phyloP scores from a whole-genome alignment of 2,113 vertebrate species.

The Rhipidura dahli region DNA sequence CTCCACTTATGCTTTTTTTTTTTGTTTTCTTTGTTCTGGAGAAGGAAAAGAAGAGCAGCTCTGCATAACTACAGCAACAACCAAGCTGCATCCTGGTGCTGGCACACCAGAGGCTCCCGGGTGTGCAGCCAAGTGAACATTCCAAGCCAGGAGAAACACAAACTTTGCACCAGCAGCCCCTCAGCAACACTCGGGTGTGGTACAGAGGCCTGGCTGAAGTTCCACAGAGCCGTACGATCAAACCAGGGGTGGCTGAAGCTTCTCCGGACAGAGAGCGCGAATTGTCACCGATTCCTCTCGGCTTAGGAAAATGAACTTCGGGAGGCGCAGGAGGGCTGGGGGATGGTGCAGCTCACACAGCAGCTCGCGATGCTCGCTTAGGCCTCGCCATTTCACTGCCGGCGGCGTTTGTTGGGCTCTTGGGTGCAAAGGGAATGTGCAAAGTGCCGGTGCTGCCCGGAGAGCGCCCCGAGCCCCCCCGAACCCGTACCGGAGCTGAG shows the following conservation, averaged over 20 bases:
- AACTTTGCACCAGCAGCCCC: background rate
- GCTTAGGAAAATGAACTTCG: rapidly evolving
- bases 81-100: no score
- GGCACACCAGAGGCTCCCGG: background rate
- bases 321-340: background rate
- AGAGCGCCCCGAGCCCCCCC: background rate
- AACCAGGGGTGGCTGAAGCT: rapidly evolving
- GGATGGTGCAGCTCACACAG: rapidly evolving
- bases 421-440: rapidly evolving
- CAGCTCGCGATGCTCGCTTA: rapidly evolving
- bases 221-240: rapidly evolving
- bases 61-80: background rate
- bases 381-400: rapidly evolving
- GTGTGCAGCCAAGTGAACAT: rapidly evolving
- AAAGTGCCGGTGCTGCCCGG: rapidly evolving
- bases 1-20: rapidly evolving
- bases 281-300: rapidly evolving
- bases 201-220: rapidly evolving
- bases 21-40: background rate
- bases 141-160: background rate
- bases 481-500: background rate
- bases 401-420: rapidly evolving
- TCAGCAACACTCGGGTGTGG: rapidly evolving
- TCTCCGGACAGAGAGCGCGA: rapidly evolving
- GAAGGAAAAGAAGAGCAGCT: background rate